Evolutionary conservation across 2,113 vertebrate species (phyloP), one percentile per base, ranked within the genome.

Genomic region (Fregetta grallaria): DNA sequence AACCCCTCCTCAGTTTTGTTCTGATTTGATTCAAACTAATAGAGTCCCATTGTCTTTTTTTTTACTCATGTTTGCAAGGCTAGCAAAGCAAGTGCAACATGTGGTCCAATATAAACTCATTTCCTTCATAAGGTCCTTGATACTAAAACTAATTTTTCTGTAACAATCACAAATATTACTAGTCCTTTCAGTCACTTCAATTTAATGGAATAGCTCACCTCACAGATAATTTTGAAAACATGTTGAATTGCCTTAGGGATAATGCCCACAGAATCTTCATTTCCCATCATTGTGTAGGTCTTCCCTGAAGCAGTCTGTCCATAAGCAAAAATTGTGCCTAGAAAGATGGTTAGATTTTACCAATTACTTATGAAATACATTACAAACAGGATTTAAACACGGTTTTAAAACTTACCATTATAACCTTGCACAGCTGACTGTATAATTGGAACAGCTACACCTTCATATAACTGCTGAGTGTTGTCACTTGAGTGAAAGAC

Each of bases 281-380:
- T 98, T 18, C 99, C 99, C 99, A 99, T 99, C 99, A 99, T 99
- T 12, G 99, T 99, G 42, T 99, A 99, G 0, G 99, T 99, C 97
- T 99, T 99, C 67, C 99, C 99, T 15, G 99, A 99, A 22, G 99
- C 99, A 4, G 99, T 99, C 90, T 99, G 99, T 4, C 99, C 99
- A 1, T 99, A 99, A 38, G 99, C 99, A 98, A 99, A 99, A 97
- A 99, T 98, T 4, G 99, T 99, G 44, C 99, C 99, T 99, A 90
- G 12, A 75, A 94, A 97, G 53, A 82, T 26, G 15, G 82, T 96
- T 45, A 61, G 40, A 6, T 58, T 45, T 95, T 85, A 87, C 9
- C 26, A 52, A 21, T 36, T 55, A n/a, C 15, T 25, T 55, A 27
- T 16, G 20, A 66, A 40, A 47, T 40, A 34, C 52, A 29, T 26